Evolutionary conservation across 37 sponge, comb jelly and placozoan species (phyloP), one percentile per base, ranked within the genome.

Genomic region (Spongilla lacustris): DNA sequence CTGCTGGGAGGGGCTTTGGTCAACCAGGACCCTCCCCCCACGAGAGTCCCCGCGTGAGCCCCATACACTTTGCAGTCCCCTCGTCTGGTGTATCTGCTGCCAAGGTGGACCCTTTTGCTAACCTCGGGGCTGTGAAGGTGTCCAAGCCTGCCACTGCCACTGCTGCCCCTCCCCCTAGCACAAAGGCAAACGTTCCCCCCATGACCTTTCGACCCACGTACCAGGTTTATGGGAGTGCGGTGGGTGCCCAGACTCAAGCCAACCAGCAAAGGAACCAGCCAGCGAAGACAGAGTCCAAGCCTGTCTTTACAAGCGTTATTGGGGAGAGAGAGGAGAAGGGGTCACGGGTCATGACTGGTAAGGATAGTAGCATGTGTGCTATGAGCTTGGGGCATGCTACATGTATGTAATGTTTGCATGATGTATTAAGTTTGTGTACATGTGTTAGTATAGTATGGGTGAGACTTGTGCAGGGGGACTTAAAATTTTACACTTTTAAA

Each of bases 161-260:
- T 13, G 27, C 73, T 13, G 32, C 30, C 26, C 73, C 32, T 33
- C 73, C 30, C 17, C 24, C 73, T 9, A 14, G 73, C 26, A 13
- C 73, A 72, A 72, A 34, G 58, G 58, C 19, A 10, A 58, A 17
- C 58, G 58, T 58, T 58, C 81, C 81, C 5, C 38, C 81, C 26
- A 80, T 49, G 67, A 80, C 67, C 67, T 27, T 28, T 80, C 21
- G 67, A 67, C 67, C 81, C 31, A 49, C 81, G 68, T 85, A 34
- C 25, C 41, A 69, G 69, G 50, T 84, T 76, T 75, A 41, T 58
- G 84, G 67, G 67, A 8, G 69, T 58, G 58, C 58, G 19, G 11
- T 17, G 58, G 58, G 58, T 10, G 58, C 58, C 14, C 75, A 72
- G 31, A 58, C 21, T 17, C 31, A 32, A 29, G 27, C 73, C 12